These are phyloP conservation scores for Paragorgia papillata DNA, from an alignment of 92 coral and sea anemone species.

Conservation along the genomic window DNA sequence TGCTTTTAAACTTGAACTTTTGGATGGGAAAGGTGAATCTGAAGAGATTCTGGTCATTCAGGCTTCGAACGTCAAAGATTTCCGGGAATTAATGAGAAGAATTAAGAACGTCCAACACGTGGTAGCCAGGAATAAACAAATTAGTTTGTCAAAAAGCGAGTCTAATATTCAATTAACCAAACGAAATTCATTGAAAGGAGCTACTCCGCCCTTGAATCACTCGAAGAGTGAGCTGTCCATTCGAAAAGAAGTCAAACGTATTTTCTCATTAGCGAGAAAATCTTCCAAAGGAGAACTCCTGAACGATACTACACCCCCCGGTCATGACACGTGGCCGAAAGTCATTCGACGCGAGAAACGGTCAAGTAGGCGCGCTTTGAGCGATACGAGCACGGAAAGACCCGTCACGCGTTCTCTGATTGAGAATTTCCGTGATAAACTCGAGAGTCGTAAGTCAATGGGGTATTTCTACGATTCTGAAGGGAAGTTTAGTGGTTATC, in stretches of 20 bases:
- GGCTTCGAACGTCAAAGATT: conserved; percentile 43
- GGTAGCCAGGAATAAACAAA: neutral
- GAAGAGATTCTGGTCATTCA: conserved; percentile 37
- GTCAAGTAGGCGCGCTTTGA: conserved; percentile 34
- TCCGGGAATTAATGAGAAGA: conserved; percentile 21
- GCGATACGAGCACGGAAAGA: conserved; percentile 32
- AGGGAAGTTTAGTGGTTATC: conserved; percentile 85
- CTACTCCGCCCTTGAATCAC: conserved; percentile 4
- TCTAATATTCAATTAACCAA: conserved; percentile 11
- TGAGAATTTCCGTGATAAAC: conserved; percentile 2
- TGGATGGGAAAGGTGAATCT: neutral
- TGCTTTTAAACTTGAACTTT: conserved; percentile 27
- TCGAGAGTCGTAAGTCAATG: conserved; percentile 9
- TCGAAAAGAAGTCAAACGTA: conserved; percentile 13
- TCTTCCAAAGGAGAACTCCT: conserved; percentile 27
- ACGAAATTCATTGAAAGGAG: neutral
- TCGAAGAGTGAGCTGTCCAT: conserved; percentile 39
- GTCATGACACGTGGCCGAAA: conserved; percentile 48
- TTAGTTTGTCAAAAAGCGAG: conserved; percentile 11
- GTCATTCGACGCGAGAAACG: conserved; percentile 30
- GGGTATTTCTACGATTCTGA: conserved; percentile 71
- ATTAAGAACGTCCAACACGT: neutral
- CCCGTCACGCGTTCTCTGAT: conserved; percentile 24
- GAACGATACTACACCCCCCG: conserved; percentile 11
- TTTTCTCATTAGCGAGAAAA: conserved; percentile 27